Base-by-base conservation (phyloP, 2,888 invertebrate genomes). In the Ectemnius continuus region DNA sequence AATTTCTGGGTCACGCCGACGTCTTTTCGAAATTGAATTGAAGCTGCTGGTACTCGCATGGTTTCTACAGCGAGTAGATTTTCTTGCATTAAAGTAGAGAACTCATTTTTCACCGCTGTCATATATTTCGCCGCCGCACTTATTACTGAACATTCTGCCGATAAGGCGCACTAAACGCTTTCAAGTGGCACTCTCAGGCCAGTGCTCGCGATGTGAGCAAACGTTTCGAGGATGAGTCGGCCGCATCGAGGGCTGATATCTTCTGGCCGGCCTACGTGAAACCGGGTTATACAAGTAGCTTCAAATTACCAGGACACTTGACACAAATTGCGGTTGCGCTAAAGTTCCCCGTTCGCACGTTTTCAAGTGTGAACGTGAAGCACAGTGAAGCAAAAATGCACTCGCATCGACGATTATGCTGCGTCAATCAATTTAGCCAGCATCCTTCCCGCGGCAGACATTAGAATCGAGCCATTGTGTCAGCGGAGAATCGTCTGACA, bases 221-320 rank as follows among this genome's bases (percentile, higher is more conserved):
- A 63, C 56, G 52, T 64, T 67, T 71, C 59, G 66, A 73, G 20
- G 20, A 23, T 23, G 23, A 58, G 65, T 69, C 69, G 63, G 58
- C 61, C 62, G 60, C 47, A 66, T 72, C 66, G 52, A 75, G 68
- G 69, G 61, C 56, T 47, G 67, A 64, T 61, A 66, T 68, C 61
- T 62, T 73, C 69, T 72, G 73, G 64, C 67, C 59, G 48, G 36
- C 8, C 36, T 36, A 6, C 66, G 73, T 65, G 70, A 47, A 73
- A 76, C 61, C 62, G 60, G 76, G 73, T 80, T 74, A 76, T 70
- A 76, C 70, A 46, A 80, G 72, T 64, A 28, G 60, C 72, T 76
- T 69, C 76, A 72, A 74, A 76, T 76, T 76, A 76, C 73, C 67
- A 48, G 16, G 62, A 60, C 77, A 75, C 75, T 75, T 75, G 77